These are phyloP conservation scores for Chaetoderma sp. DNA, from an alignment of 2,888 invertebrate genomes.

Conservation along the genomic window DNA sequence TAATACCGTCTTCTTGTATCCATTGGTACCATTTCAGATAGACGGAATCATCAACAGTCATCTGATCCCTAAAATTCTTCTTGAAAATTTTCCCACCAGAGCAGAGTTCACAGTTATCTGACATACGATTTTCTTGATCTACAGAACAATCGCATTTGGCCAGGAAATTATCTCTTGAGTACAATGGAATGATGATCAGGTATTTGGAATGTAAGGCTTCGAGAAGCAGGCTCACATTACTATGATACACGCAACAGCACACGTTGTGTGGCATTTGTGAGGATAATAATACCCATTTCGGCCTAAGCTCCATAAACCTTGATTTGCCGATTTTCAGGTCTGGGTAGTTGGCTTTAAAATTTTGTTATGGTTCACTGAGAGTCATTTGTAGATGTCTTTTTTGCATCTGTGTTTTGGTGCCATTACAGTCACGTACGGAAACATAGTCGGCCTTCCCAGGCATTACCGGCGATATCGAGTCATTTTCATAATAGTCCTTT, in stretches of 20 bases:
- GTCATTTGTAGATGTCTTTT: conserved; percentile 15
- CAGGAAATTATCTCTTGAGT: conserved; percentile 15
- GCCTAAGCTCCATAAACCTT: conserved; percentile 16
- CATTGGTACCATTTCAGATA: conserved; percentile 16
- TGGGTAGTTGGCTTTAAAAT: conserved; percentile 6
- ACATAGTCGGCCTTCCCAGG: conserved; percentile 16
- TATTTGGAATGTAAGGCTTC: conserved; percentile 12
- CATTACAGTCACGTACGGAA: background rate
- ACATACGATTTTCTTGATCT: conserved; percentile 14
- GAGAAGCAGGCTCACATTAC: conserved; percentile 17
- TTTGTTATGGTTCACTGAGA: background rate
- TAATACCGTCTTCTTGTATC: conserved; percentile 10
- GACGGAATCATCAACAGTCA: background rate
- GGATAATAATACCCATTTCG: conserved; percentile 11
- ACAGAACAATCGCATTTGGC: conserved; percentile 5
- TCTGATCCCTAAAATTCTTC: background rate
- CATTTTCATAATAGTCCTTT: conserved; percentile 7
- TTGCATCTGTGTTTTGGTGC: conserved; percentile 1
- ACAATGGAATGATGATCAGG: conserved; percentile 7
- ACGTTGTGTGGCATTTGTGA: conserved; percentile 15
- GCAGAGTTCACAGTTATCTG: conserved; percentile 9
- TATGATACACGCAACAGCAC: conserved; percentile 19
- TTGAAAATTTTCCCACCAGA: conserved; percentile 4
- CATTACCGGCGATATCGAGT: conserved; percentile 6
- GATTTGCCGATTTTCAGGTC: conserved; percentile 7